Evolutionary conservation across 2,797 vertebrate species (phyloP).

Genomic region (Cirrhinus molitorella): DNA sequence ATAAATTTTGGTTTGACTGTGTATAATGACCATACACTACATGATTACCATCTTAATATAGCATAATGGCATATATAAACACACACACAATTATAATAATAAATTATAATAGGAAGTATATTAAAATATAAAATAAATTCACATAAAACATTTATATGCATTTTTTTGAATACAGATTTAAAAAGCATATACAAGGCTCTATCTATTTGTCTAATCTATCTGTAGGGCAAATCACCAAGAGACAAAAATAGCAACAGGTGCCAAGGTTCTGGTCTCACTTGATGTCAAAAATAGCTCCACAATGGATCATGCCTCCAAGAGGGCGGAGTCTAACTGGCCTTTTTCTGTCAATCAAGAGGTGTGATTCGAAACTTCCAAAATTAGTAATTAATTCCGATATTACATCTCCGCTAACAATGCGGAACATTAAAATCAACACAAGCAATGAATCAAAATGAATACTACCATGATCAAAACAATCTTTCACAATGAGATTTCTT

Average conservation of each 20-base stretch:
- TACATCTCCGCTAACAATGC: neutral
- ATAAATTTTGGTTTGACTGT: too few relatives aligned
- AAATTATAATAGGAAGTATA: neutral
- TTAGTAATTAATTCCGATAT: neutral
- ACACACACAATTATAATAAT: neutral
- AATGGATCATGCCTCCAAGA: constrained; percentile 74
- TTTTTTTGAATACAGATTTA: too few relatives aligned
- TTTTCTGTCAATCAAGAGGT: constrained; percentile 67
- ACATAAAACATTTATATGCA: neutral
- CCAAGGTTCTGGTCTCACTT: constrained; percentile 62
- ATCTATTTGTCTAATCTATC: constrained; percentile 13
- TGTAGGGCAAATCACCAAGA: constrained; percentile 58
- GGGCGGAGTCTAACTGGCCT: constrained; percentile 67
- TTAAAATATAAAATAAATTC: neutral
- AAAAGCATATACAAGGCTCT: too few relatives aligned
- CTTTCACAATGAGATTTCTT: neutral
- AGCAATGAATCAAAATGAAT: neutral
- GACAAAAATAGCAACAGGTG: constrained; percentile 77
- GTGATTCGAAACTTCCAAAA: neutral
- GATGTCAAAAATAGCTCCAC: constrained; percentile 77
- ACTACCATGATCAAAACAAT: neutral
- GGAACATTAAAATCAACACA: neutral
- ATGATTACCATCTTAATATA: too few relatives aligned
- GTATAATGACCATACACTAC: too few relatives aligned
- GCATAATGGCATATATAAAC: neutral